Percentiles rank a stretch among this genome's conserved stretches.
These are phyloP conservation scores for Labroides dimidiatus DNA, from an alignment of 2,797 vertebrate species.

Conservation along the genomic window DNA sequence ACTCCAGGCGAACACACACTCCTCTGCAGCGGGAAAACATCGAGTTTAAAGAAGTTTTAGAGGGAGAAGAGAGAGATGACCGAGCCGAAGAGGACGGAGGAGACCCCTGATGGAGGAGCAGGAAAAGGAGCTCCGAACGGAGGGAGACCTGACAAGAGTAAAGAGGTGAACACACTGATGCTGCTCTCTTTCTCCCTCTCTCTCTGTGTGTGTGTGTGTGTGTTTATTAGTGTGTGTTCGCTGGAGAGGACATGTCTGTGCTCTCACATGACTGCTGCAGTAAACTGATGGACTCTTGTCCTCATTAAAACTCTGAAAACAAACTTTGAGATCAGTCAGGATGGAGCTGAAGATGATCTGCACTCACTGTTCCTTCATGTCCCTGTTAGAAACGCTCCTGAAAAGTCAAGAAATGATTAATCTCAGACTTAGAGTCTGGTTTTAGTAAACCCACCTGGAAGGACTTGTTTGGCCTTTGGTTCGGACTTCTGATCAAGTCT, in stretches of 20 bases:
- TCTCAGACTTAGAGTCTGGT: no score
- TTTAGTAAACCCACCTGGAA: no score
- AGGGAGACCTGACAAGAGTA: slow-evolving; percentile 50
- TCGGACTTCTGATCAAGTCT: no score
- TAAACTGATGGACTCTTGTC: neutral
- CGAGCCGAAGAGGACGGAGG: slow-evolving; percentile 58
- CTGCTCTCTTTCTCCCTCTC: neutral
- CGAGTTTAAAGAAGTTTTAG: neutral
- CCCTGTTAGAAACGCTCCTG: no score
- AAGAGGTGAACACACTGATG: slow-evolving; percentile 52
- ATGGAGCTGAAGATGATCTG: no score
- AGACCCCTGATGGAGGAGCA: slow-evolving; percentile 38
- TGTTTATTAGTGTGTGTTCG: neutral
- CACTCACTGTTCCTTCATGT: no score
- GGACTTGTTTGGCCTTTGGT: no score
- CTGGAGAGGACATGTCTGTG: neutral
- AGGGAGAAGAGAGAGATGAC: neutral
- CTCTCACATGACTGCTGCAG: neutral
- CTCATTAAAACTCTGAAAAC: neutral
- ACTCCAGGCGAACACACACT: neutral
- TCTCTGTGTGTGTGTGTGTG: neutral
- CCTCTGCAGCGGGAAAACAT: neutral
- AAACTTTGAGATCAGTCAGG: neutral
- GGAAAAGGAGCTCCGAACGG: slow-evolving; percentile 55
- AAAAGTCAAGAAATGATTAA: no score